Conservation (phyloP, 2,113 vertebrate genomes). For the Murina feae region DNA sequence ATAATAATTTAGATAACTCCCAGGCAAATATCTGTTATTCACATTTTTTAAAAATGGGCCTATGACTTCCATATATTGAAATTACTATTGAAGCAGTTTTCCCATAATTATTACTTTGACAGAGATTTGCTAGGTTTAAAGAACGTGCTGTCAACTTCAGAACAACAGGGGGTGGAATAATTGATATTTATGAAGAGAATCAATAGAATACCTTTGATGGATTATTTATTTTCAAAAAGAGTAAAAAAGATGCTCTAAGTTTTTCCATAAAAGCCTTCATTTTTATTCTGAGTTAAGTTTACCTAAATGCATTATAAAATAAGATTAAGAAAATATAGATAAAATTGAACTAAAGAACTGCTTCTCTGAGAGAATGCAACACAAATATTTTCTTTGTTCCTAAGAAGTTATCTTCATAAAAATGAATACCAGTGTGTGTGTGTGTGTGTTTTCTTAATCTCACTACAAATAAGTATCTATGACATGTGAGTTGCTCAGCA, state of each 20-base stretch:
- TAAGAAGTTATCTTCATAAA: not conserved
- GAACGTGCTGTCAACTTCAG: not conserved
- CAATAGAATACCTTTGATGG: not conserved
- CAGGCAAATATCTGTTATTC: not conserved
- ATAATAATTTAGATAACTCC: constrained; percentile 2
- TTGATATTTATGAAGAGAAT: not conserved
- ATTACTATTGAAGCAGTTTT: not conserved
- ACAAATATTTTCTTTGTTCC: not conserved
- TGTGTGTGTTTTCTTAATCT: not conserved
- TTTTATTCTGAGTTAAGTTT: not conserved
- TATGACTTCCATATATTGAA: not conserved
- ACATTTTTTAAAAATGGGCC: not conserved
- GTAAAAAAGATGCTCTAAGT: not conserved
- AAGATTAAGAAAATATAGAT: not conserved
- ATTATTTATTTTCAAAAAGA: constrained; percentile 35
- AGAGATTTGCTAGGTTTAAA: constrained; percentile 19
- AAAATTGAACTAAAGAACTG: not conserved
- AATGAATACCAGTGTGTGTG: not conserved
- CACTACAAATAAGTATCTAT: not conserved
- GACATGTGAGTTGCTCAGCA: not conserved
- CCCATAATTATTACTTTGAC: constrained; percentile 35
- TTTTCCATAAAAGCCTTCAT: not conserved
- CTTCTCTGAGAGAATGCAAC: not conserved
- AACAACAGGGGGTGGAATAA: not conserved
- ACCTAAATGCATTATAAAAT: not conserved